Evolutionary conservation across 2,797 vertebrate genomes (phyloP).

Genomic region (Phalanger gymnotis): DNA sequence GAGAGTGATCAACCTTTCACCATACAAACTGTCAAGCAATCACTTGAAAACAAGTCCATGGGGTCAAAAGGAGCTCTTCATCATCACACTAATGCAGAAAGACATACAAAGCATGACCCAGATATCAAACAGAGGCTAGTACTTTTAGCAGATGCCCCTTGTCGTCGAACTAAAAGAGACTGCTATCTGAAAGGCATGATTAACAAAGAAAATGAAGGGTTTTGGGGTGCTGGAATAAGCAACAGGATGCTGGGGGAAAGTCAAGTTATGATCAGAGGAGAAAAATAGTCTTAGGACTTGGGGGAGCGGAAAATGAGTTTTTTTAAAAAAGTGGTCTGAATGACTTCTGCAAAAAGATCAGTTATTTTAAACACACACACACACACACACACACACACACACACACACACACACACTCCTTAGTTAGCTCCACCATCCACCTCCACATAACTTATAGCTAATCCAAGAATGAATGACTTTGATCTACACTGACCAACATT

Average conservation of each 20-base stretch:
- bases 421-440: not conserved
- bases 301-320: not conserved
- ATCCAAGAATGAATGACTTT: not conserved
- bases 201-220: constrained; percentile 28
- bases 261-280: not conserved
- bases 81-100: constrained; percentile 40
- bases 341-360: not conserved
- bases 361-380: not conserved
- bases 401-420: not conserved
- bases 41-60: constrained; percentile 32
- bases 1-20: constrained; percentile 29
- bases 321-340: not conserved
- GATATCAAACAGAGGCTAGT: constrained; percentile 24
- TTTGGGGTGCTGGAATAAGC: not conserved
- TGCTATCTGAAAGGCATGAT: constrained; percentile 16
- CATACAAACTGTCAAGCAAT: constrained; percentile 18
- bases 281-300: constrained; percentile 2
- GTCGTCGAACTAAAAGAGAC: not conserved
- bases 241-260: not conserved
- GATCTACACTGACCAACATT: not conserved
- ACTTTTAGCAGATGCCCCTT: constrained; percentile 30
- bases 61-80: constrained; percentile 18
- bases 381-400: not conserved
- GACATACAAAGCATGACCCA: constrained; percentile 52
- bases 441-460: constrained; percentile 19